Evolutionary conservation across 92 coral and sea anemone genomes (phyloP).

Genomic region (Parazoanthus darwini): DNA sequence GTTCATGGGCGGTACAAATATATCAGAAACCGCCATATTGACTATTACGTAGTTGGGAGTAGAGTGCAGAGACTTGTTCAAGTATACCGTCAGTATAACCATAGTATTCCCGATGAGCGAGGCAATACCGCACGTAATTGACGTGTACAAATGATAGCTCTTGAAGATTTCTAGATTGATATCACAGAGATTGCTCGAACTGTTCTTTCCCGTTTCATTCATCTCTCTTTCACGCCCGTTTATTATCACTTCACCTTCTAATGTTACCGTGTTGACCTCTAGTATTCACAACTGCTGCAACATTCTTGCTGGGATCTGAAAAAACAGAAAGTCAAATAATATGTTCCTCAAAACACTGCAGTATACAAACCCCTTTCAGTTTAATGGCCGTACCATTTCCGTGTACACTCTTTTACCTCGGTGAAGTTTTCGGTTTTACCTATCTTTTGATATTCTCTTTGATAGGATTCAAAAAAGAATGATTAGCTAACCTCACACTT

Average conservation of each 20-base stretch:
- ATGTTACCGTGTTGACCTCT: not conserved
- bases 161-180: not conserved
- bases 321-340: too few relatives aligned
- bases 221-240: not conserved
- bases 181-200: constrained; percentile 4
- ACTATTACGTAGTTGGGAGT: constrained; percentile 39
- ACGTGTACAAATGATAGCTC: constrained; percentile 32
- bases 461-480: not conserved
- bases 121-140: constrained; percentile 27
- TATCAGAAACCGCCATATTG: constrained; percentile 32
- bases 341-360: not conserved
- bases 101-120: constrained; percentile 32
- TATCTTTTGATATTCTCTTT: not conserved
- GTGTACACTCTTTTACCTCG: not conserved
- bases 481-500: not conserved
- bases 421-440: not conserved
- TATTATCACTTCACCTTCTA: not conserved
- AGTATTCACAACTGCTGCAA: not conserved
- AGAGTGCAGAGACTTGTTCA: constrained; percentile 33
- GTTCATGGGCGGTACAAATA: constrained; percentile 22
- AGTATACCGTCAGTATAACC: constrained; percentile 30
- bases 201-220: constrained; percentile 3
- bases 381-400: not conserved
- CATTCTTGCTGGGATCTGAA: not conserved
- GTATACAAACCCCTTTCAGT: not conserved